Evolutionary conservation across 2,797 vertebrate genomes (phyloP), one percentile per base, ranked within the genome.

Genomic region (Oreortyx pictus): DNA sequence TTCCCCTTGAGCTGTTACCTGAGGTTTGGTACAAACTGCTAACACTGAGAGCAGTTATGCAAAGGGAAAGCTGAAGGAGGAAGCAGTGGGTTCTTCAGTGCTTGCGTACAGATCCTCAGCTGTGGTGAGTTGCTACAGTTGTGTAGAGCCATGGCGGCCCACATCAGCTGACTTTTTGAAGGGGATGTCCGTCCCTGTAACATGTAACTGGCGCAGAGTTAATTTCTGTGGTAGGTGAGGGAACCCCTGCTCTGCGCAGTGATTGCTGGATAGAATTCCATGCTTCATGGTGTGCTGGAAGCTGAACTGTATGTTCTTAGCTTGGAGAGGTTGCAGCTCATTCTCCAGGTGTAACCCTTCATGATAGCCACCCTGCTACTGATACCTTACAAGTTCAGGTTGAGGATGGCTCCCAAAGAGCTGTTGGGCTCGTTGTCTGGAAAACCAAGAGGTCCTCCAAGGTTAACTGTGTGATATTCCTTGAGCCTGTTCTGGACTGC

Each of bases 401-500:
- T 15, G 81, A 19, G 49, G 60, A 52, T 72, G 49, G 25, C 57
- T 78, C 49, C 9, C 44, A 10, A 10, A 44, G 54, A 20, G 6
- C 71, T 61, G 7, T 60, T 71, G 47, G 23, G 35, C 29, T 77
- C 43, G 14, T 56, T 86, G 35, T 15, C 31, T 47, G 61, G 2
- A 4, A 54, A 85, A 46, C 60, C 22, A 66, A 31, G 67, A 68
- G 54, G 17, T 65, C 41, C 17, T 41, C 16, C 57, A 27, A 37
- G 64, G 29, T 41, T 52, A 82, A 37, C 31, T 35, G 50, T 0
- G 50, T 0, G 0, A 0, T 9, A 25, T 18, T 66, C 64, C 64
- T 13, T 70, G 46, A 49, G n/a, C 10, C 11, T 8, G 31, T 62
- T 68, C 20, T 44, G 50, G 27, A 31, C 24, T 25, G 12, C 44